A percentile compares a stretch with the other conserved stretches of the same genome.
These are phyloP conservation scores for Colostygia pectinataria DNA, from an alignment of 2,888 invertebrate species.

Conservation along the genomic window DNA sequence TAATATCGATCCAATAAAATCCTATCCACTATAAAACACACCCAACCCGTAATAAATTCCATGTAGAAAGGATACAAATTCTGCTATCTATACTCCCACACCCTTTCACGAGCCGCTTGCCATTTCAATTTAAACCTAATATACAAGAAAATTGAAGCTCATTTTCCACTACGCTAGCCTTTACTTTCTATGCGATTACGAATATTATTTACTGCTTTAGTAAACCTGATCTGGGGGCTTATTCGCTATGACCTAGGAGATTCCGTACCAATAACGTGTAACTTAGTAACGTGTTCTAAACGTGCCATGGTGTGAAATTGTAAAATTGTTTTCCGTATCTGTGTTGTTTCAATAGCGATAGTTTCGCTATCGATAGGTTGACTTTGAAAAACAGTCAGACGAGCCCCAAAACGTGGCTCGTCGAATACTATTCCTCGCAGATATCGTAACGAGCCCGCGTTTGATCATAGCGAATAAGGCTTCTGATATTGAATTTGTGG, in stretches of 20 bases:
- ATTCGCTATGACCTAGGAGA: too few species aligned
- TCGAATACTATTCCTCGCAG: too few species aligned
- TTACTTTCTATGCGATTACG: constrained; percentile 26
- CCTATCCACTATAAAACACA: constrained; percentile 25
- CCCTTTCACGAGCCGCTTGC: constrained; percentile 24
- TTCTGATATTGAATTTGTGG: constrained; percentile 12
- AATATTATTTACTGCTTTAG: constrained; percentile 18
- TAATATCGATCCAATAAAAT: neutral
- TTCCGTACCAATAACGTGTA: too few species aligned
- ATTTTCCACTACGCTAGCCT: constrained; percentile 23
- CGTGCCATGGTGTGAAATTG: too few species aligned
- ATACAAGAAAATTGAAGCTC: constrained; percentile 33
- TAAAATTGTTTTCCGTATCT: too few species aligned
- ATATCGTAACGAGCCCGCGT: too few species aligned
- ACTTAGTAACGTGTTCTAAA: too few species aligned
- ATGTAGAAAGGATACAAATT: constrained; percentile 24
- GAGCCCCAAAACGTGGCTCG: too few species aligned
- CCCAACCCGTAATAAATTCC: constrained; percentile 16
- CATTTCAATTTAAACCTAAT: constrained; percentile 33
- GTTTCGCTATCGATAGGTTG: too few species aligned
- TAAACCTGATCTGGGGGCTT: constrained; percentile 9
- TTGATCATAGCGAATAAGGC: too few species aligned
- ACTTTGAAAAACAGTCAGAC: too few species aligned
- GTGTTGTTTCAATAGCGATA: too few species aligned
- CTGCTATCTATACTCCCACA: constrained; percentile 28